Evolutionary conservation across 2,888 invertebrate genomes (phyloP), one percentile per base, ranked within the genome.

Genomic region (Caenorhabditis sp.): DNA sequence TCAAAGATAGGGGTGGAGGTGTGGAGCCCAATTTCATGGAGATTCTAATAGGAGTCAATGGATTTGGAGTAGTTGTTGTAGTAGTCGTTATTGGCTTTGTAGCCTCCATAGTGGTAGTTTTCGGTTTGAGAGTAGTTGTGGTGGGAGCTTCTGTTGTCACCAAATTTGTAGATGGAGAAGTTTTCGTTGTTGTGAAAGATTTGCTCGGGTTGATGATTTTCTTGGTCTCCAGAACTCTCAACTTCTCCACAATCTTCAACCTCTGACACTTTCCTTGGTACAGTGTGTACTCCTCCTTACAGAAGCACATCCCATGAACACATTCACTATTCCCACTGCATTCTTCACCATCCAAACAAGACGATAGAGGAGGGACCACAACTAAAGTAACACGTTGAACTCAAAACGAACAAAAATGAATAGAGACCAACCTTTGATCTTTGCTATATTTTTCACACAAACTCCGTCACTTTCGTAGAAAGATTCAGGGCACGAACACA

Each of bases 321-420:
- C 91, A 91, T 59, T 86, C 84, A 66, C 89, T 89, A 47, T 87
- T 86, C 22, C 90, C 89, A 47, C 84, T 80, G 74, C 91, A 91
- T n/a, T 89, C 83, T 68, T 89, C 89, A 4, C 89, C 89, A 61
- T 82, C 69, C 31, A 80, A 73, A 56, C 90, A 90, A 14, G 88
- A 86, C 5, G 89, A 87, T 10, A 89, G 80, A 2, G 90, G 89
- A 16, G 88, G 87, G 10, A 89, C 90, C 81, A 82, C 51, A 82
- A 77, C 75, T 72, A 41, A 83, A 81, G 44, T 19, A n/a, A 49
- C 19, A n/a, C 2, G 19, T 49, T 28, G 2, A 63, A 35, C 12
- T 47, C 14, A 28, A 16, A 47, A 41, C 24, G n/a, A n/a, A n/a
- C n/a, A n/a, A n/a, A 5, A 26, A 31, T 31, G 44, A 35, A 22